phyloP scores from a whole-genome alignment of 2,113 vertebrate genomes.

The Lota lota region DNA sequence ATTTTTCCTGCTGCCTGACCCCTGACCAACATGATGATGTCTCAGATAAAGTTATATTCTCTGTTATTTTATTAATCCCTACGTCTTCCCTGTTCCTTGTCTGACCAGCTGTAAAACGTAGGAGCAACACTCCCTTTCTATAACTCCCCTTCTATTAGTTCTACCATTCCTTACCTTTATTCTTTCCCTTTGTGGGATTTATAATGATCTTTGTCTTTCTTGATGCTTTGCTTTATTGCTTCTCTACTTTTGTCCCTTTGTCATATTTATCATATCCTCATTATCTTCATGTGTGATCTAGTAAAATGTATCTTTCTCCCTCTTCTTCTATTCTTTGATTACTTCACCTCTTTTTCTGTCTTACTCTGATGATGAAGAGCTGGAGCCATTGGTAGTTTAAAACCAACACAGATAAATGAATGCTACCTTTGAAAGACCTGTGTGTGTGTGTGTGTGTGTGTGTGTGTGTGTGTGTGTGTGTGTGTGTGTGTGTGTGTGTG shows the following conservation, averaged over 20 bases:
- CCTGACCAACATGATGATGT: slow-evolving; percentile 6
- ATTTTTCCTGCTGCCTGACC: neutral
- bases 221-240: slow-evolving; percentile 5
- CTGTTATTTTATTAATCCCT: neutral
- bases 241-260: neutral
- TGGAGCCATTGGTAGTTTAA: slow-evolving; percentile 18
- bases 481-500: too few species aligned
- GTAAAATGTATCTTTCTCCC: neutral
- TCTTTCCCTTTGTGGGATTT: slow-evolving; percentile 9
- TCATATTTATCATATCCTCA: neutral
- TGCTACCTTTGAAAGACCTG: slow-evolving; percentile 12
- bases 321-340: neutral
- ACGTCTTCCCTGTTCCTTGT: neutral
- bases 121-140: neutral
- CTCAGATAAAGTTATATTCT: slow-evolving; percentile 4
- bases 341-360: neutral
- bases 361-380: slow-evolving; percentile 27
- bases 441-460: neutral
- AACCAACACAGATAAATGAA: slow-evolving; percentile 28
- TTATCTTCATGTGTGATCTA: neutral
- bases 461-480: too few species aligned
- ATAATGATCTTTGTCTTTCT: neutral
- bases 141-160: neutral
- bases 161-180: slow-evolving; percentile 13
- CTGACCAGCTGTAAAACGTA: too few species aligned